Conservation (phyloP, 37 sponge, comb jelly and placozoan species). For the Amphimedon queenslandica region DNA sequence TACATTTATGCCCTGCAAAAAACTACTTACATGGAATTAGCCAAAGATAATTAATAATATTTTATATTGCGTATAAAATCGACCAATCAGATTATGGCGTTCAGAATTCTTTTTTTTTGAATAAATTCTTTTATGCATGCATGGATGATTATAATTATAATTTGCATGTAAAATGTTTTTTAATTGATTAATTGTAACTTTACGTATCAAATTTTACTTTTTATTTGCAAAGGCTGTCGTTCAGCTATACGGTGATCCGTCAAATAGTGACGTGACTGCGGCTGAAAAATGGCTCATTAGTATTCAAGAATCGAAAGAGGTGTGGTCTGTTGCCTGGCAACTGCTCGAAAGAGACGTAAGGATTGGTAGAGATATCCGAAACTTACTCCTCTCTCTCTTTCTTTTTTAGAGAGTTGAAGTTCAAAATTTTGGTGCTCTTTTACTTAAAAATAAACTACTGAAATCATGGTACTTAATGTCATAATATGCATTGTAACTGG, state of each 20-base stretch:
- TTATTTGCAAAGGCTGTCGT: conserved; percentile 29
- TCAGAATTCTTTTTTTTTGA: too few relatives aligned
- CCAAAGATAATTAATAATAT: too few relatives aligned
- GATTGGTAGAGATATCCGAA: neutral
- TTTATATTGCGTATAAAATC: too few relatives aligned
- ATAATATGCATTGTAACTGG: neutral
- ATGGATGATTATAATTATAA: too few relatives aligned
- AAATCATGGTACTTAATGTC: conserved; percentile 42
- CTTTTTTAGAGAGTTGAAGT: conserved; percentile 29
- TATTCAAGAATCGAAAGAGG: conserved; percentile 37
- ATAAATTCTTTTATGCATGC: too few relatives aligned
- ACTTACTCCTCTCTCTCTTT: neutral
- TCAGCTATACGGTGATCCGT: conserved; percentile 56
- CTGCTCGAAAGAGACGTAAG: conserved; percentile 66
- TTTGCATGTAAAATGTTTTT: too few relatives aligned
- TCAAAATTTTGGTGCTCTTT: conserved; percentile 65
- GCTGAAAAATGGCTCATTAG: conserved; percentile 59
- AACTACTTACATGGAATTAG: too few relatives aligned
- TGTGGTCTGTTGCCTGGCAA: conserved; percentile 53
- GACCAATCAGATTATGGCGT: too few relatives aligned
- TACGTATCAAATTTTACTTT: too few relatives aligned
- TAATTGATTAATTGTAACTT: too few relatives aligned
- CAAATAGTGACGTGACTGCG: conserved; percentile 8
- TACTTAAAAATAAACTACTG: conserved; percentile 47
- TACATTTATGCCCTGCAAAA: too few relatives aligned